Evolutionary conservation across 2,113 vertebrate species (phyloP), one percentile per base, ranked within the genome.

Genomic region (Brachirus orientalis): DNA sequence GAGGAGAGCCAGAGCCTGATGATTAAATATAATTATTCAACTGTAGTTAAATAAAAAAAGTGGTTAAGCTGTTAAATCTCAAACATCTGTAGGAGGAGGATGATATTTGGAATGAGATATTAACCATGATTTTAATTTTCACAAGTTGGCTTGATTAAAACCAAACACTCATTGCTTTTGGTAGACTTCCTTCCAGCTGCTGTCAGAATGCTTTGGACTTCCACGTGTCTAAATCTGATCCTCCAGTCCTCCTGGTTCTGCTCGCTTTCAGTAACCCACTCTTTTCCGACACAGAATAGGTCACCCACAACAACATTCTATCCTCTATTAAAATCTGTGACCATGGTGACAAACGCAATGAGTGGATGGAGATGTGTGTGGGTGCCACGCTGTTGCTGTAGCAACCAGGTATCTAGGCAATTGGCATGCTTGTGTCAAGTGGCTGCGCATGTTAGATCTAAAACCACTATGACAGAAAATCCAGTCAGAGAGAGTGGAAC

Each of bases 371-470:
- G 47, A 63, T 69, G 7, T 74, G 69, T 76, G 84, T 79, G 81
- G 86, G 81, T 14, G 8, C 67, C 54, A 69, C 17, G 8, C 20
- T 43, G 74, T 85, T 83, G 50, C 82, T 36, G n/a, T 69, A 36
- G 74, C 22, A 8, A 86, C 77, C 69, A 85, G 84, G 87, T 88
- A 79, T 77, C 68, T 50, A 72, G 67, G 75, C 72, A 68, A 36
- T 72, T 40, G 46, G 47, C 58, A 19, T 54, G 38, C 72, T 59
- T 50, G 56, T 58, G 63, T 69, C 48, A 74, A 82, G 84, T 72
- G 61, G 19, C 37, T 59, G 35, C 60, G 38, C 13, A 3, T 1
- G 18, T 73, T 60, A 65, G 47, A 46, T 35, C 13, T 65, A 20
- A 69, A 54, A 47, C 48, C 38, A 33, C 38, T 10, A 46, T 37